Percentiles rank a stretch among this genome's conserved stretches.
phyloP scores from a whole-genome alignment of 2,797 vertebrate species.

The Semotilus atromaculatus region DNA sequence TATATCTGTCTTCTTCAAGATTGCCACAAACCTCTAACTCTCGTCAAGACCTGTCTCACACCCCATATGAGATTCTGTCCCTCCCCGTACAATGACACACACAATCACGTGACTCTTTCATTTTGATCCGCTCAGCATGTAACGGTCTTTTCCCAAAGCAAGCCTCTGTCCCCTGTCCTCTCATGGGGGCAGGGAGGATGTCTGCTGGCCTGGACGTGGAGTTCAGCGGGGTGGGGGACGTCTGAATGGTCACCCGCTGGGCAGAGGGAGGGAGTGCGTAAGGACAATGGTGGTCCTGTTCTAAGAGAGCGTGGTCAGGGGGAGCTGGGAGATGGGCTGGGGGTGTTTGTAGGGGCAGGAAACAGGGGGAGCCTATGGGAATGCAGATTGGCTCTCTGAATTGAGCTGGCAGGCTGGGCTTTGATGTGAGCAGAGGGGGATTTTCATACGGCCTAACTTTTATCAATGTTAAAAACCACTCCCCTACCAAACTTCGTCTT shows the following conservation, averaged over 20 bases:
- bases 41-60: slow-evolving; percentile 20
- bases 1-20: neutral
- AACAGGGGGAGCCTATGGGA: slow-evolving; percentile 76
- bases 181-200: slow-evolving; percentile 52
- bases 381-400: slow-evolving; percentile 78
- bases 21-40: neutral
- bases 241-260: slow-evolving; percentile 61
- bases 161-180: slow-evolving; percentile 49
- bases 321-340: slow-evolving; percentile 58
- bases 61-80: slow-evolving; percentile 8
- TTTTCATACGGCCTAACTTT: slow-evolving; percentile 68
- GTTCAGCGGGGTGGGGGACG: slow-evolving; percentile 47
- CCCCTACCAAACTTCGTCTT: slow-evolving; percentile 41
- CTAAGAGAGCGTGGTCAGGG: slow-evolving; percentile 67
- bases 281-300: slow-evolving; percentile 75
- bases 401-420: slow-evolving; percentile 73
- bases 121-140: slow-evolving; percentile 49
- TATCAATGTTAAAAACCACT: slow-evolving; percentile 70
- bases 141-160: slow-evolving; percentile 56
- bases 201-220: slow-evolving; percentile 55
- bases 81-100: neutral
- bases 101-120: slow-evolving; percentile 44
- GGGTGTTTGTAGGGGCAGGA: slow-evolving; percentile 55
- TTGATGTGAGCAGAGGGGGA: slow-evolving; percentile 75
- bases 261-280: slow-evolving; percentile 50